A percentile compares a stretch with the other conserved stretches of the same genome.
Evolutionary conservation across 2,797 vertebrate genomes (phyloP).

Genomic region (Helicolenus hilgendorfi): DNA sequence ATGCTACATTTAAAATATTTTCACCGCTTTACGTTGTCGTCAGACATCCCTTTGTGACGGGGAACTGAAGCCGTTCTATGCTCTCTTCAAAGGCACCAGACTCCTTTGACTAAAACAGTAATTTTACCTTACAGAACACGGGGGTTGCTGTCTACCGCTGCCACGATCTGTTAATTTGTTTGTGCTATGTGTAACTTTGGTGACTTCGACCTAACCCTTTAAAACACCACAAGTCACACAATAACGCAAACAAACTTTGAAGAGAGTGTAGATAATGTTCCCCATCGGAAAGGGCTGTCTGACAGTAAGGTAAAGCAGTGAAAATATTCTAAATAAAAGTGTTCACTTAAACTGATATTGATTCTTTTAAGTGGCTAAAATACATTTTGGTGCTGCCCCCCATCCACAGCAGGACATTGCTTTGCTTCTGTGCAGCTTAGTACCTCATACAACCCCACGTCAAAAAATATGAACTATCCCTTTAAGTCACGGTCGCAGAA

Average conservation of each 20-base stretch:
- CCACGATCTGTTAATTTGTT: too few relatives aligned
- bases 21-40: too few relatives aligned
- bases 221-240: background rate
- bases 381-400: background rate
- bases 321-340: background rate
- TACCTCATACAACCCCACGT: rapidly evolving
- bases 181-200: background rate
- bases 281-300: background rate
- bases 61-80: too few relatives aligned
- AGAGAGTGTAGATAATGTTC: background rate
- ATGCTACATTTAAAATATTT: too few relatives aligned
- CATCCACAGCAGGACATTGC: background rate
- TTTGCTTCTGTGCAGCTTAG: background rate
- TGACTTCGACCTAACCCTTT: background rate
- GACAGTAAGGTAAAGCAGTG: background rate
- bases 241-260: background rate
- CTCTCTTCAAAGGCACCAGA: too few relatives aligned
- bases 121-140: too few relatives aligned
- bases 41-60: too few relatives aligned
- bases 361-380: background rate
- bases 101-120: too few relatives aligned
- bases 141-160: too few relatives aligned
- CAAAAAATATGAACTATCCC: background rate
- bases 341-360: background rate
- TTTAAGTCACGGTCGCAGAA: background rate